A percentile compares a stretch with the other conserved stretches of the same genome.
phyloP scores from a whole-genome alignment of 2,797 vertebrate genomes.

The Esox masquinongy region DNA sequence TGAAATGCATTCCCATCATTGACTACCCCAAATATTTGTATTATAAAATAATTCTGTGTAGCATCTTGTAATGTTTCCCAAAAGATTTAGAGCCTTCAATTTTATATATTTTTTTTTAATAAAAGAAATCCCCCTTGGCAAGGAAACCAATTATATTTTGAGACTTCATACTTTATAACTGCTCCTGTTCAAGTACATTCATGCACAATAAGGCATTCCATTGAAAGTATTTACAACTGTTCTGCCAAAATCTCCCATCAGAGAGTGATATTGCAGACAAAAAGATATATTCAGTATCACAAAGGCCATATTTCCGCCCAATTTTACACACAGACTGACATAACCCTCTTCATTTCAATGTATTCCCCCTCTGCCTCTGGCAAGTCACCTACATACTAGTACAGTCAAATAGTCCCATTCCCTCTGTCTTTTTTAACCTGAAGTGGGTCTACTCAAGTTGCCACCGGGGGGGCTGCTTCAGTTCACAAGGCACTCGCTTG shows the following conservation, averaged over 20 bases:
- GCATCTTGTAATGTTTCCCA: slow-evolving; percentile 20
- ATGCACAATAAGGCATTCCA: background rate
- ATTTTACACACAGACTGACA: background rate
- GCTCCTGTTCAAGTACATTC: background rate
- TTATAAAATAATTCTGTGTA: slow-evolving; percentile 28
- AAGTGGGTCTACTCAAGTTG: background rate
- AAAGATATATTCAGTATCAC: background rate
- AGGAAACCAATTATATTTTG: background rate
- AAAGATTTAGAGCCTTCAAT: slow-evolving; percentile 11
- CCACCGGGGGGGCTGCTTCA: slow-evolving; percentile 1
- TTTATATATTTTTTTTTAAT: slow-evolving; percentile 5
- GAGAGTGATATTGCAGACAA: background rate
- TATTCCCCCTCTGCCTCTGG: background rate
- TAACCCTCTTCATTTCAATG: background rate
- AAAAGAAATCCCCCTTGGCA: slow-evolving; percentile 17
- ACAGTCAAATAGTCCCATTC: background rate
- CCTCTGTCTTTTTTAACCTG: background rate
- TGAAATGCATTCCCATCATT: background rate
- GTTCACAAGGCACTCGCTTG: background rate
- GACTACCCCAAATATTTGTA: slow-evolving; percentile 9
- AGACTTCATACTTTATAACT: background rate
- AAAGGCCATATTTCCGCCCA: background rate
- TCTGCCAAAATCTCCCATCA: background rate
- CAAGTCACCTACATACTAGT: background rate
- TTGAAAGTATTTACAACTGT: background rate